Percentiles rank a stretch among this genome's conserved stretches.
These are phyloP conservation scores for Tenthredo mesomela DNA, from an alignment of 2,888 invertebrate genomes.

Conservation along the genomic window DNA sequence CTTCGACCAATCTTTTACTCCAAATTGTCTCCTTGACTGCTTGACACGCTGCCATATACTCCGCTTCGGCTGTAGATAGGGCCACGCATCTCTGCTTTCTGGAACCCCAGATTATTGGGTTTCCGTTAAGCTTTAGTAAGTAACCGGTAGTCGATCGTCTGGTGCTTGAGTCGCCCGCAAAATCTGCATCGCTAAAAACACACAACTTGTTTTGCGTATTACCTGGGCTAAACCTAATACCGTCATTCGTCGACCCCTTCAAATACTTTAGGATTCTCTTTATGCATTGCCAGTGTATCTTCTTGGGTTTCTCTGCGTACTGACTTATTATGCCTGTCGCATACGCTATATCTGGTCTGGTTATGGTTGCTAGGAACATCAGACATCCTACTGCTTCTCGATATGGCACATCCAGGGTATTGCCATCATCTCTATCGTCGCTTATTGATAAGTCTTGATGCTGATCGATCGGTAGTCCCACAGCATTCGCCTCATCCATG, in stretches of 20 bases:
- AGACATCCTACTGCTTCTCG: conserved; percentile 30
- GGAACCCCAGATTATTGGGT: conserved; percentile 54
- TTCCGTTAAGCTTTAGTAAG: conserved; percentile 33
- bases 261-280: conserved; percentile 55
- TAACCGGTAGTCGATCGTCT: conserved; percentile 52
- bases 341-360: conserved; percentile 24
- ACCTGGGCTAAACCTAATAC: conserved; percentile 45
- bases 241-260: conserved; percentile 47
- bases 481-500: conserved; percentile 61
- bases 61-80: conserved; percentile 50
- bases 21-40: conserved; percentile 54
- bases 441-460: conserved; percentile 42
- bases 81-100: conserved; percentile 51
- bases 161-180: conserved; percentile 51
- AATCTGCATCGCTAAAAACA: conserved; percentile 55
- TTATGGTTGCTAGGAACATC: conserved; percentile 34
- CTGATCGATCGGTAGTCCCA: conserved; percentile 58
- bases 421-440: not conserved
- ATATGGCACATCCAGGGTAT: conserved; percentile 2
- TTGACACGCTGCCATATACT: conserved; percentile 32
- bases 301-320: conserved; percentile 46
- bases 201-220: not conserved
- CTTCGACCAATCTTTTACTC: conserved; percentile 52
- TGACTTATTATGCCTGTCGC: conserved; percentile 44
- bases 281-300: conserved; percentile 53